Conservation (phyloP, 2,113 vertebrate species). For the Callaeas wilsoni region DNA sequence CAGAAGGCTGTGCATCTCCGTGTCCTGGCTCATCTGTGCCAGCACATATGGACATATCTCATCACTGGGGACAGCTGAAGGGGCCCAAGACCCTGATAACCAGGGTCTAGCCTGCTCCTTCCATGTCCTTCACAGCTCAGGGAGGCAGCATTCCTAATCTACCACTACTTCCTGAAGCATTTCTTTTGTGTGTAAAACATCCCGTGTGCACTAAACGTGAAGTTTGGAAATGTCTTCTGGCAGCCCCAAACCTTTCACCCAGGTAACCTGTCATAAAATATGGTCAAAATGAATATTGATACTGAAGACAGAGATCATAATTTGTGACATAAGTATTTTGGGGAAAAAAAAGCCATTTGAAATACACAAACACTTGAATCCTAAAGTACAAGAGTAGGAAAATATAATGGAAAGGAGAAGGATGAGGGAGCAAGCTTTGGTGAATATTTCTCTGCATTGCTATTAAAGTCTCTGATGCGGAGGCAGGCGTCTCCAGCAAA, state of each 20-base stretch:
- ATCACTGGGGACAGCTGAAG: conserved; percentile 18
- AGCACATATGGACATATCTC: not conserved
- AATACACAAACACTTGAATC: not conserved
- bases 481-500: conserved; percentile 37
- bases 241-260: not conserved
- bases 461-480: not conserved
- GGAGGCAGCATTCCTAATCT: not conserved
- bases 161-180: not conserved
- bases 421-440: not conserved
- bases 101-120: not conserved
- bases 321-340: not conserved
- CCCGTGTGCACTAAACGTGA: rapidly evolving
- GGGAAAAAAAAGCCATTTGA: not conserved
- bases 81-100: not conserved
- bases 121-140: not conserved
- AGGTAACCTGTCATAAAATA: not conserved
- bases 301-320: not conserved
- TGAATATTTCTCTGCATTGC: not conserved
- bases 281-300: not conserved
- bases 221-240: not conserved
- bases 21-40: not conserved
- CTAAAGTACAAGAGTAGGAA: not conserved
- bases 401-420: not conserved
- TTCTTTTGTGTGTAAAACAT: not conserved
- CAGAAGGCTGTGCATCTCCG: conserved; percentile 12